A percentile compares a stretch with the other conserved stretches of the same genome.
These are phyloP conservation scores for Steatocranus sp. DNA, from an alignment of 2,797 vertebrate genomes.

Conservation along the genomic window DNA sequence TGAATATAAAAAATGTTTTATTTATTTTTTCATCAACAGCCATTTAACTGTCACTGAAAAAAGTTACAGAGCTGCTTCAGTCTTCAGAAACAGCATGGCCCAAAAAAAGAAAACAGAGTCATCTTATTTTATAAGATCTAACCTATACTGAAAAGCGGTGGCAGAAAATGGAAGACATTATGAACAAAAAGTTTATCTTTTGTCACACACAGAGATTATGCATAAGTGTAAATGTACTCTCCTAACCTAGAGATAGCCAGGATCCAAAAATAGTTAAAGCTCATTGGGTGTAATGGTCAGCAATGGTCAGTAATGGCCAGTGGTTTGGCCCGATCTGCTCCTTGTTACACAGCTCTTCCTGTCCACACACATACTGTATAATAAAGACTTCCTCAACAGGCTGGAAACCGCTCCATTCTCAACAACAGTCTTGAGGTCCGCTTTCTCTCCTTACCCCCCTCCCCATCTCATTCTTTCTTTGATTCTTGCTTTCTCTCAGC, in stretches of 20 bases:
- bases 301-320: slow-evolving; percentile 70
- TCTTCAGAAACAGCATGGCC: slow-evolving; percentile 15
- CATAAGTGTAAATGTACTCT: slow-evolving; percentile 29
- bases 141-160: slow-evolving; percentile 3
- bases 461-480: slow-evolving; percentile 30
- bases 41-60: background rate
- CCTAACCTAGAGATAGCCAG: slow-evolving; percentile 48
- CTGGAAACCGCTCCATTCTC: slow-evolving; percentile 59
- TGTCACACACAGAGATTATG: background rate
- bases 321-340: slow-evolving; percentile 61
- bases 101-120: slow-evolving; percentile 8
- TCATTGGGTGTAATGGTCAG: slow-evolving; percentile 63
- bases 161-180: background rate
- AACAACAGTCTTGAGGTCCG: slow-evolving; percentile 34
- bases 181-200: background rate
- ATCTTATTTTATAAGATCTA: slow-evolving; percentile 35
- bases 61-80: background rate
- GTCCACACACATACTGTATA: slow-evolving; percentile 63
- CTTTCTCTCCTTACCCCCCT: slow-evolving; percentile 7
- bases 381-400: slow-evolving; percentile 68
- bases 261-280: slow-evolving; percentile 57
- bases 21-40: background rate
- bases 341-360: slow-evolving; percentile 64
- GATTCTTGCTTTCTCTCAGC: slow-evolving; percentile 28
- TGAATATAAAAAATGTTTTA: background rate